A percentile compares a stretch with the other conserved stretches of the same genome.
phyloP scores from a whole-genome alignment of 2,113 vertebrate species.

The Eira barbara region DNA sequence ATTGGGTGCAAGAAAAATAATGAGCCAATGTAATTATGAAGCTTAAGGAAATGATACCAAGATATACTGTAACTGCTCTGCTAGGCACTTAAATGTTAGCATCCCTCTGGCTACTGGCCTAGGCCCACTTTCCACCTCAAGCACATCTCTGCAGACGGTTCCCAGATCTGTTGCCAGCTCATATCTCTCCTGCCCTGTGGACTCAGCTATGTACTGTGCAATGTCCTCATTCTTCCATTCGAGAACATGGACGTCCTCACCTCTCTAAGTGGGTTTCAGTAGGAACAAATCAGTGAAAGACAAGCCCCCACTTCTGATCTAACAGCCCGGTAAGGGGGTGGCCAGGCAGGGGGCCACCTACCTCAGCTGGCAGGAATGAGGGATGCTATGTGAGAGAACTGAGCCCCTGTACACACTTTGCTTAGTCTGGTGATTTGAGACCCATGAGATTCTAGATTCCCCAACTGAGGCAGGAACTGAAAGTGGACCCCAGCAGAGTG shows the following conservation, averaged over 20 bases:
- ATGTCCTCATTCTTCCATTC: not conserved
- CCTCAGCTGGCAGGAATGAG: not conserved
- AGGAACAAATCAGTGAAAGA: not conserved
- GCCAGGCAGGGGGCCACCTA: not conserved
- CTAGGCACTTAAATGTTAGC: not conserved
- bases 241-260: not conserved
- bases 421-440: not conserved
- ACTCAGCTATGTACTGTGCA: not conserved
- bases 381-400: not conserved
- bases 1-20: not conserved
- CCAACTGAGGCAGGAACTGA: not conserved
- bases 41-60: not conserved
- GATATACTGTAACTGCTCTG: not conserved
- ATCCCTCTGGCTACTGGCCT: not conserved
- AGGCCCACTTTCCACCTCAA: not conserved
- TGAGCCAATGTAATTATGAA: not conserved
- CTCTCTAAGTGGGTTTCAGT: not conserved
- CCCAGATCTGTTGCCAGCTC: not conserved
- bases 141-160: not conserved
- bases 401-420: not conserved
- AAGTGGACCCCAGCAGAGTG: not conserved
- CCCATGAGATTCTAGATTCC: not conserved
- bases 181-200: not conserved
- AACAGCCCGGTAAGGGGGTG: not conserved
- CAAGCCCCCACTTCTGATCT: not conserved